Conservation (phyloP, 2,888 invertebrate species). For the Acleris laterana region DNA sequence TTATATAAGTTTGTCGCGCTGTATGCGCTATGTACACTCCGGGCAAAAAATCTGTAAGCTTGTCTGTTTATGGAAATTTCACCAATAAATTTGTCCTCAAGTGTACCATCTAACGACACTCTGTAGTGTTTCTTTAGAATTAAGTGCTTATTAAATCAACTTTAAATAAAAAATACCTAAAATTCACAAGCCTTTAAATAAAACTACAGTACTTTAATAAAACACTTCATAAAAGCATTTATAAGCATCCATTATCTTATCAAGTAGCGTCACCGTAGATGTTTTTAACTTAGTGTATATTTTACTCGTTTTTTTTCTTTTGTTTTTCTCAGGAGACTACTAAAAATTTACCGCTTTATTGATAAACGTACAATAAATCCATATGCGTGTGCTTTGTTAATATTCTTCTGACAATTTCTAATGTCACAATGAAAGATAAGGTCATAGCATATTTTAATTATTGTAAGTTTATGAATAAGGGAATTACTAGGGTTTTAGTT, state of each 20-base stretch:
- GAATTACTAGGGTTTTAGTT: no score
- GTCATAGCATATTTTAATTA: no score
- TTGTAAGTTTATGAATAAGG: no score
- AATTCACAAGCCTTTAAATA: conserved; percentile 26
- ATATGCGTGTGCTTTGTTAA: no score
- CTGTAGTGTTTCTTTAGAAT: conserved; percentile 17
- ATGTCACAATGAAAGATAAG: no score
- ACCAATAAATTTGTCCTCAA: conserved; percentile 9
- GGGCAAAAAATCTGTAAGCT: conserved; percentile 48
- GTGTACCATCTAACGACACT: conserved; percentile 12
- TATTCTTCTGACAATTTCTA: no score
- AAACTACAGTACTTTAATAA: conserved; percentile 41
- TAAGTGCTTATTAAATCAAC: conserved; percentile 10
- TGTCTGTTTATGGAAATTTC: conserved; percentile 14
- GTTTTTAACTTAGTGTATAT: conserved; percentile 37
- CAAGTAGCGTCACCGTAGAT: conserved; percentile 43
- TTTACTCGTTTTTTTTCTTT: conserved; percentile 18
- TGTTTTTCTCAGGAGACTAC: not conserved
- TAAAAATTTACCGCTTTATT: no score
- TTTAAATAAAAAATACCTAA: conserved; percentile 23
- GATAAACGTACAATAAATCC: no score
- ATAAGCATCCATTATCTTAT: conserved; percentile 35
- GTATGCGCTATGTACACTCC: conserved; percentile 63
- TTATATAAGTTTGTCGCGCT: conserved; percentile 20
- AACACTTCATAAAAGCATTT: conserved; percentile 40